Percentiles rank a stretch among this genome's conserved stretches.
These are phyloP conservation scores for Volucella bombylans DNA, from an alignment of 2,888 invertebrate species.

Conservation along the genomic window DNA sequence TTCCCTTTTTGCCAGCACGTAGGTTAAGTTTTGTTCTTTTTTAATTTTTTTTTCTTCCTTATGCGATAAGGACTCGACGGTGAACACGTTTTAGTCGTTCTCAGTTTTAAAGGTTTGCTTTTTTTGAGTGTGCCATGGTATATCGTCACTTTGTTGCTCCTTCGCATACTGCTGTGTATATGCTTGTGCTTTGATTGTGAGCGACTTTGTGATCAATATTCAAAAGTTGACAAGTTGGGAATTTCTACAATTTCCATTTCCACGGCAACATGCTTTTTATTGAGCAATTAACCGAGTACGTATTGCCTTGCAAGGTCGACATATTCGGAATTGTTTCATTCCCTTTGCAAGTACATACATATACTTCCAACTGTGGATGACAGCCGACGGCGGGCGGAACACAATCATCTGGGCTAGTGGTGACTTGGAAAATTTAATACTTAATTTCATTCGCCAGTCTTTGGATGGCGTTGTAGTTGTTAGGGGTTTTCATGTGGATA, in stretches of 20 bases:
- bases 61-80: slow-evolving; percentile 38
- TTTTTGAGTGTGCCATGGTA: slow-evolving; percentile 23
- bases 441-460: neutral
- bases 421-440: too few species aligned
- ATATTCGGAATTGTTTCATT: neutral
- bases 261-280: slow-evolving; percentile 42
- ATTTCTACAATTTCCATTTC: slow-evolving; percentile 1
- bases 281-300: slow-evolving; percentile 29
- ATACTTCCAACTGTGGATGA: too few species aligned
- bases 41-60: slow-evolving; percentile 47
- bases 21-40: slow-evolving; percentile 12
- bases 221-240: slow-evolving; percentile 16
- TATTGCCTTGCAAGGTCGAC: slow-evolving; percentile 3
- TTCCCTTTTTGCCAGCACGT: neutral
- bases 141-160: slow-evolving; percentile 27
- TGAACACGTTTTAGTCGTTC: slow-evolving; percentile 67
- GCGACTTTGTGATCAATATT: slow-evolving; percentile 54
- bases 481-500: too few species aligned
- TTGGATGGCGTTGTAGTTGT: too few species aligned
- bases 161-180: neutral
- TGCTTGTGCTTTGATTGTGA: slow-evolving; percentile 5
- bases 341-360: too few species aligned
- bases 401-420: too few species aligned
- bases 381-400: too few species aligned
- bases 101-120: slow-evolving; percentile 55